Evolutionary conservation across 2,113 vertebrate species (phyloP).

Genomic region (Conger conger): DNA sequence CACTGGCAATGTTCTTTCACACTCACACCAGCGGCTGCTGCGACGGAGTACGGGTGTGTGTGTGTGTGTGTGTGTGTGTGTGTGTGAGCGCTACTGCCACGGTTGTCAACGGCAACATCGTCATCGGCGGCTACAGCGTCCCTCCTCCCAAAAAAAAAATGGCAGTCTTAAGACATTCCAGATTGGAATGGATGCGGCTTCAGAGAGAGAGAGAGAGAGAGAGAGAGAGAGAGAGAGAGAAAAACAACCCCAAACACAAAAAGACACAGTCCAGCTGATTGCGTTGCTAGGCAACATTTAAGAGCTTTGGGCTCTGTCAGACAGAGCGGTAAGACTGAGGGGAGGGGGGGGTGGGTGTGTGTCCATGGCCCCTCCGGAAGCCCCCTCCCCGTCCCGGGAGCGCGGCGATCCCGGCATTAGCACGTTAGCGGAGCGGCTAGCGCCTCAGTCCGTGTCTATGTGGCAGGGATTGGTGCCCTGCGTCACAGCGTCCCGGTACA

Average conservation of each 20-base stretch:
- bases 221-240: too few species aligned
- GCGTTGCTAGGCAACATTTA: slow-evolving; percentile 34
- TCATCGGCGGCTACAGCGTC: not conserved
- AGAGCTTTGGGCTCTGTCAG: slow-evolving; percentile 49
- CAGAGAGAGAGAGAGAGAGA: not conserved
- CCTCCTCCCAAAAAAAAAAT: not conserved
- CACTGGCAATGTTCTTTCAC: slow-evolving; percentile 58
- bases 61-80: too few species aligned
- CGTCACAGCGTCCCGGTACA: slow-evolving; percentile 76
- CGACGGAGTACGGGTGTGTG: too few species aligned
- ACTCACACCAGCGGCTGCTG: not conserved
- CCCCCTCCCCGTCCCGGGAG: not conserved
- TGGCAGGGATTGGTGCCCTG: slow-evolving; percentile 85
- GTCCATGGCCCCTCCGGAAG: not conserved
- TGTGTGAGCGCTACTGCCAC: not conserved
- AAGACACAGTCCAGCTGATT: slow-evolving; percentile 19
- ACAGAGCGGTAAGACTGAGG: not conserved
- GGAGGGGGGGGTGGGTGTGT: not conserved
- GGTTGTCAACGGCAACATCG: too few species aligned
- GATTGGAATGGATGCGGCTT: slow-evolving; percentile 18
- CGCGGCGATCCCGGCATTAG: not conserved
- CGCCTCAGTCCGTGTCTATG: slow-evolving; percentile 71
- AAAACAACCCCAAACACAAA: slow-evolving; percentile 5
- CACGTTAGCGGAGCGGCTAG: not conserved
- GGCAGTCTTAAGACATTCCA: not conserved